phyloP scores from a whole-genome alignment of 2,888 invertebrate genomes.

The Masnerella sp. region DNA sequence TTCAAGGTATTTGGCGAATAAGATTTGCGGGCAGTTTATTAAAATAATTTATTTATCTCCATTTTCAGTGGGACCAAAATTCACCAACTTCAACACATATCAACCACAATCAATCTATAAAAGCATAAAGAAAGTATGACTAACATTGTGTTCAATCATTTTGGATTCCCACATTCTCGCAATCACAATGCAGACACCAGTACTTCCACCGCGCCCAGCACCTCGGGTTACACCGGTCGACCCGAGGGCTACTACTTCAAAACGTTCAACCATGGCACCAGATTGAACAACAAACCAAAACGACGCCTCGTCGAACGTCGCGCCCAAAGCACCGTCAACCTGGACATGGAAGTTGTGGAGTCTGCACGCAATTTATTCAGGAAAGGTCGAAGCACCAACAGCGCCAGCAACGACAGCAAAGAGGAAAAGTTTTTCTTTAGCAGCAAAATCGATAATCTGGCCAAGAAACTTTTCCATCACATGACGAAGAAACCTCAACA shows the following conservation, averaged over 20 bases:
- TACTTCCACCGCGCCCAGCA: conserved; percentile 9
- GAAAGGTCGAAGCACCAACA: conserved; percentile 82
- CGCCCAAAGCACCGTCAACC: conserved; percentile 74
- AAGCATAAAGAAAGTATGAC: conserved; percentile 10
- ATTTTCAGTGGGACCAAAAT: conserved; percentile 5
- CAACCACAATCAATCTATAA: background rate
- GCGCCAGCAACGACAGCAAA: conserved; percentile 81
- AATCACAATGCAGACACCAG: conserved; percentile 64
- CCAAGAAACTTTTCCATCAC: conserved; percentile 83
- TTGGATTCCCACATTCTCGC: conserved; percentile 19
- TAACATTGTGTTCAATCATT: conserved; percentile 26
- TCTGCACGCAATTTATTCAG: conserved; percentile 70
- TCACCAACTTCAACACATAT: conserved; percentile 4
- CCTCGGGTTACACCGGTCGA: conserved; percentile 15
- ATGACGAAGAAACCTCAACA: conserved; percentile 72
- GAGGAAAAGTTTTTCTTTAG: conserved; percentile 81
- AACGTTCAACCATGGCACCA: conserved; percentile 6
- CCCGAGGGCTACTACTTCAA: conserved; percentile 16
- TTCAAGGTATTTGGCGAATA: too few species aligned
- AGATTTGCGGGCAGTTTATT: too few species aligned
- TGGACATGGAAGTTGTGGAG: conserved; percentile 72
- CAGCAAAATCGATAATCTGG: conserved; percentile 86
- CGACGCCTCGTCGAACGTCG: conserved; percentile 71
- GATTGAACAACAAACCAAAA: conserved; percentile 67
- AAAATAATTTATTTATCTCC: too few species aligned